Percentiles rank a stretch among this genome's conserved stretches.
Conservation (phyloP, 2,113 vertebrate genomes). For the Acrocephalus kingi region DNA sequence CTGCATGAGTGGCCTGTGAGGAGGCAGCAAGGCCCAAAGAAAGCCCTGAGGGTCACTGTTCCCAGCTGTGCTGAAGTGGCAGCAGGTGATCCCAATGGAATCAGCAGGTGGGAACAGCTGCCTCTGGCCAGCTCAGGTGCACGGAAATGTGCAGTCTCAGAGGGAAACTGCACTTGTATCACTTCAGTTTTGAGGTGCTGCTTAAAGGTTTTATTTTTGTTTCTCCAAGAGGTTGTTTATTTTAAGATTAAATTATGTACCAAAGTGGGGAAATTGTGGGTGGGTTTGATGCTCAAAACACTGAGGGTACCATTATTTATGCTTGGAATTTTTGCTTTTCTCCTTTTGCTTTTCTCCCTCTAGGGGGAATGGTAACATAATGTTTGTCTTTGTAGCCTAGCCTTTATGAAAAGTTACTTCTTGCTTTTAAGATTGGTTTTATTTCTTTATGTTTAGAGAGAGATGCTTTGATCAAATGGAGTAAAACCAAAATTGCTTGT, state of each 20-base stretch:
- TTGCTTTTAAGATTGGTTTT: background rate
- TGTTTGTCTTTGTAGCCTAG: background rate
- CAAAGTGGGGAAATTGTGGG: fast-evolving
- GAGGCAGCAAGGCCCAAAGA: background rate
- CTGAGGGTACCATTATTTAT: fast-evolving
- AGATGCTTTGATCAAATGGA: background rate
- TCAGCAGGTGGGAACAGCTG: background rate
- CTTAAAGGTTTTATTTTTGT: fast-evolving
- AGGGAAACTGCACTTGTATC: fast-evolving
- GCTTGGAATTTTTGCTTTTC: background rate
- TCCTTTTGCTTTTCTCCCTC: fast-evolving
- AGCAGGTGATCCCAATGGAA: background rate
- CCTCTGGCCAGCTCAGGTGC: background rate
- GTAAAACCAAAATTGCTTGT: background rate
- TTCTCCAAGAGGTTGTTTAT: background rate
- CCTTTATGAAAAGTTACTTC: background rate
- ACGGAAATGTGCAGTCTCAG: fast-evolving
- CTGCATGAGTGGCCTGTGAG: background rate
- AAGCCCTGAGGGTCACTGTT: background rate
- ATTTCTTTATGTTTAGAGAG: background rate
- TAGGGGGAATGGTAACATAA: fast-evolving
- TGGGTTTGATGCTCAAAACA: background rate
- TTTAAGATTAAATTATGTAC: background rate
- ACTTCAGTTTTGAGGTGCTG: fast-evolving
- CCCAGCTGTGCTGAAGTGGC: background rate